Evolutionary conservation across 2,797 vertebrate species (phyloP).

Genomic region (Enteromius treurensis): DNA sequence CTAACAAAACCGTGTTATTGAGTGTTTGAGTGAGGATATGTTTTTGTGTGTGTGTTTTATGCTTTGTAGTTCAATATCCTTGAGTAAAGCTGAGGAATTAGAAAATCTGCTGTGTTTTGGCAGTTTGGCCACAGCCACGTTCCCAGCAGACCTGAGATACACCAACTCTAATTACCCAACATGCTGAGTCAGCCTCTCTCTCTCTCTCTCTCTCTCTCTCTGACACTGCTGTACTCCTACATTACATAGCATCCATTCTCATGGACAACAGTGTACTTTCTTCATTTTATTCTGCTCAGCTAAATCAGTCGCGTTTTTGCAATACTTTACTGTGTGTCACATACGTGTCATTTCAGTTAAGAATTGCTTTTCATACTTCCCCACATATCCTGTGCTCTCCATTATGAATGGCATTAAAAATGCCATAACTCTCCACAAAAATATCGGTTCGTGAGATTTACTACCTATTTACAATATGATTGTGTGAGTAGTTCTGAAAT

Average conservation of each 20-base stretch:
- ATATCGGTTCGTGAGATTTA: background rate
- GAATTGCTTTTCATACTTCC: background rate
- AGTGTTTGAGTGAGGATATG: background rate
- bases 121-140: conserved; percentile 35
- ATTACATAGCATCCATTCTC: conserved; percentile 1
- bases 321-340: background rate
- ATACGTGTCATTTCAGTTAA: background rate
- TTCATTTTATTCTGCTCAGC: background rate
- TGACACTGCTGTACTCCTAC: conserved; percentile 8
- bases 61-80: conserved; percentile 30
- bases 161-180: conserved; percentile 38
- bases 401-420: background rate
- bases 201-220: background rate
- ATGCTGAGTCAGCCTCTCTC: conserved; percentile 40
- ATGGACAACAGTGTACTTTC: background rate
- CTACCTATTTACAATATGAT: background rate
- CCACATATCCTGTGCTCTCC: background rate
- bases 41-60: conserved; percentile 3
- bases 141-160: conserved; percentile 37
- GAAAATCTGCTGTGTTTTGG: conserved; percentile 40
- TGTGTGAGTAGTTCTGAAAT: conserved; percentile 1
- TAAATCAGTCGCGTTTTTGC: background rate
- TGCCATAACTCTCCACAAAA: background rate
- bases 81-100: conserved; percentile 27
- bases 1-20: background rate